Evolutionary conservation across 1,140 invertebrate species (phyloP), one percentile per base, ranked within the genome.

Genomic region (Camponotus floridanus): DNA sequence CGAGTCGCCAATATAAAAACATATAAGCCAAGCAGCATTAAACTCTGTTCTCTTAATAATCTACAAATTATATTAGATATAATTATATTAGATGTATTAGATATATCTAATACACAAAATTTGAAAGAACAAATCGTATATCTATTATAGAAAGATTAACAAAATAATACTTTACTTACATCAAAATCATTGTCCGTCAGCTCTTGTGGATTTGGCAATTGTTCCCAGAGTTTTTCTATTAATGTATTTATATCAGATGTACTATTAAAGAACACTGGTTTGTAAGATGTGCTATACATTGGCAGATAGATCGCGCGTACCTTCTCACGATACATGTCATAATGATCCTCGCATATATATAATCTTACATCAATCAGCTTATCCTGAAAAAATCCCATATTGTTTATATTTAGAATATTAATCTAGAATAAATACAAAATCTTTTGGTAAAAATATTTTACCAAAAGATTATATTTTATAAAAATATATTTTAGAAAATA

Each of bases 1-100:
- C 15, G 93, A 93, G 67, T 96, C 93, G 18, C 95, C 95, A 36
- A 97, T 92, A 73, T 96, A 96, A 90, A 97, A 97, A 90, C 97
- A 96, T 55, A 97, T 92, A n/a, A 97, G 90, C 97, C 97, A 97
- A 6, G 96, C 95, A 51, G 92, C 93, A n/a, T 92, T 91, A 39
- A 91, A 90, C 61, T 91, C 93, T 62, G 88, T 74, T 90, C 45
- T 87, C 91, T 76, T 79, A 48, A 96, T 93, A 85, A 95, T 93
- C 95, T 96, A 85, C 42, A 94, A 93, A 90, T 80, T 86, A 76
- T 71, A 81, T 74, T 73, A 15, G 74, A 57, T 26, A 26, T 26
- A 26, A 26, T 26, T 26, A 26, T 26, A 26, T 26, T 26, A 26
- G 26, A 26, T 26, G 26, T 71, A 81, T 74, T 73, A 15, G 74